Evolutionary conservation across 1,140 invertebrate genomes (phyloP), one percentile per base, ranked within the genome.

Genomic region (Drosophila truncata): DNA sequence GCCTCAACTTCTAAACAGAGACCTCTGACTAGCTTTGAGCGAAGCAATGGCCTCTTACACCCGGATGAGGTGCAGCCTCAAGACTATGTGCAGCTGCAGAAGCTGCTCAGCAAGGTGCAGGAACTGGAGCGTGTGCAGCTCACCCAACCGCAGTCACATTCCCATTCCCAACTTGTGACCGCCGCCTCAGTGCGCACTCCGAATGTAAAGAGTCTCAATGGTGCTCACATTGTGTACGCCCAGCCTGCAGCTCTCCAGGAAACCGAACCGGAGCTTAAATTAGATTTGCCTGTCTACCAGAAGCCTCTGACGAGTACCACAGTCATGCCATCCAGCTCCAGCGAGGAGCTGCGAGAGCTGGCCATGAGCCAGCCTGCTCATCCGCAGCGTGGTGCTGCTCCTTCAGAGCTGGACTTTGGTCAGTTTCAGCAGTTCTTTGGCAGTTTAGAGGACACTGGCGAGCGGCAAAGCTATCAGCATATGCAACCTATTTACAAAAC

Each of bases 51-150:
- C 0, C 79, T 90, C 18, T 52, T 71, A 7, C 60, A 83, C 18
- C 42, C 6, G 27, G 78, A 78, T 7, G 84, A 92, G 9, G 91
- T 92, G 8, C 87, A 87, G 23, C 91, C 91, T 0, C 91, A 91
- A 31, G 91, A 92, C 47, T 92, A 92, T 41, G 87, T 92, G 33
- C 91, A 92, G 60, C 49, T 92, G 41, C 91, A 92, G 54, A 92
- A 92, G 78, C 49, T 92, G 46, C 63, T 92, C 3, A 91, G 85
- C 63, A 92, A 92, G 50, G 91, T 92, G 33, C 88, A 92, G 70
- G 91, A 92, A 44, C 66, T 92, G 39, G 93, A 94, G 66, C 85
- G 92, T 2, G 91, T 92, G 0, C 82, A 92, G 57, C 70, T 92
- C 7, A 59, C 67, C 4, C 65, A 69, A 0, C 62, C 49, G 13